These are phyloP conservation scores for Drosophila tristis DNA, from an alignment of 1,140 invertebrate species.

Conservation along the genomic window DNA sequence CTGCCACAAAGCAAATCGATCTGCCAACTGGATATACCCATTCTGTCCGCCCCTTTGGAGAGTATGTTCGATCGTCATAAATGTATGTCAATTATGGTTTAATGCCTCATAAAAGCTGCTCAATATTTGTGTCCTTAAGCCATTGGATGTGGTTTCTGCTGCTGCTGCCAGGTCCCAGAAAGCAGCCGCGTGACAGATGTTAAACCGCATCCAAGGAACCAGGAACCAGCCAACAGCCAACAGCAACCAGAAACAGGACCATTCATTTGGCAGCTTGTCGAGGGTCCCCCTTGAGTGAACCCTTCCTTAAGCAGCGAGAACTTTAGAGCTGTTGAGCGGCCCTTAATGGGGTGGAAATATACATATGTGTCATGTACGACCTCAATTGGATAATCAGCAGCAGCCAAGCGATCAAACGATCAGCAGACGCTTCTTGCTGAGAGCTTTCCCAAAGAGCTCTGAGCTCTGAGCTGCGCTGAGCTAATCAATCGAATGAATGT, in stretches of 20 bases:
- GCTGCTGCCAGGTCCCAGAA: conserved; percentile 43
- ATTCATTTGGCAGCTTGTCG: conserved; percentile 64
- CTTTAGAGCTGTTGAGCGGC: background rate
- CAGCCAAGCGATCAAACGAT: background rate
- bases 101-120: conserved; percentile 57
- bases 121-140: conserved; percentile 41
- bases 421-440: background rate
- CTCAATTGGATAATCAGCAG: conserved; percentile 47
- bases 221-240: conserved; percentile 38
- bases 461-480: background rate
- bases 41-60: background rate
- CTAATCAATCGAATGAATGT: conserved; percentile 69
- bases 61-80: conserved; percentile 5
- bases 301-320: conserved; percentile 22
- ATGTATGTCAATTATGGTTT: conserved; percentile 46
- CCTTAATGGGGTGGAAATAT: conserved; percentile 20
- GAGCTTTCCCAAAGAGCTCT: conserved; percentile 27
- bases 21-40: conserved; percentile 10
- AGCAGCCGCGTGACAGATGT: conserved; percentile 73
- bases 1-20: background rate
- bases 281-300: conserved; percentile 48
- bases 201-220: conserved; percentile 54
- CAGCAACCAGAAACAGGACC: conserved; percentile 22
- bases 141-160: conserved; percentile 37
- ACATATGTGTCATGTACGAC: conserved; percentile 9